Conservation (phyloP, 2,888 invertebrate species). For the Galerucella pusilla region DNA sequence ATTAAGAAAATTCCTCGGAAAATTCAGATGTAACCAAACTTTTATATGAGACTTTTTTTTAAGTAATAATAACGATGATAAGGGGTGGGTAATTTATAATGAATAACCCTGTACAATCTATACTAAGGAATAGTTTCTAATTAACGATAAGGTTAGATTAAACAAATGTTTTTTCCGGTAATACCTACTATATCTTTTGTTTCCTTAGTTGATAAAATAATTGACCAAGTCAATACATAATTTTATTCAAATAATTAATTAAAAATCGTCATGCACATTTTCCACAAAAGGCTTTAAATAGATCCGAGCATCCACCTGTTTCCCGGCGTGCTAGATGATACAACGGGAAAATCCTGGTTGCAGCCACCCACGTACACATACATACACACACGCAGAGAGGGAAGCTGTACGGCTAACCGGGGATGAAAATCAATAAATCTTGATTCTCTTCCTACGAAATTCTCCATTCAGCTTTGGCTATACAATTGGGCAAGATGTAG, state of each 20-base stretch:
- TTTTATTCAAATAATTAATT: not conserved
- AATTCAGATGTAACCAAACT: too few relatives aligned
- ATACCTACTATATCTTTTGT: not conserved
- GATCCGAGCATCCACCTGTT: conserved; percentile 20
- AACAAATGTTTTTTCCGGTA: not conserved
- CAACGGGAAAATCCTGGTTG: conserved; percentile 32
- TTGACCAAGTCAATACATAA: not conserved
- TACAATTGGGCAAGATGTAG: conserved; percentile 40
- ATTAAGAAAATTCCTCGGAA: too few relatives aligned
- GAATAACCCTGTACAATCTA: too few relatives aligned
- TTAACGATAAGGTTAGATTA: not conserved
- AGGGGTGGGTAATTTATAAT: too few relatives aligned
- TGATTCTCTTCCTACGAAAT: conserved; percentile 35
- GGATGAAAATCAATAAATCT: conserved; percentile 46
- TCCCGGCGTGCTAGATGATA: conserved; percentile 27
- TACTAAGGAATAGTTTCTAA: not conserved
- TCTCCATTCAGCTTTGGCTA: conserved; percentile 10
- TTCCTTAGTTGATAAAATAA: not conserved
- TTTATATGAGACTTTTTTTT: too few relatives aligned
- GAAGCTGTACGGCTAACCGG: conserved; percentile 30
- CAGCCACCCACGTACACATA: conserved; percentile 25
- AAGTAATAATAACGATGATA: too few relatives aligned
- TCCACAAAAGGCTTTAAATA: conserved; percentile 21
- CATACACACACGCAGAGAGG: conserved; percentile 2
- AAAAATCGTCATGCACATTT: not conserved